Base-by-base conservation (phyloP, 2,797 vertebrate species). In the Craterocephalus amniculus region DNA sequence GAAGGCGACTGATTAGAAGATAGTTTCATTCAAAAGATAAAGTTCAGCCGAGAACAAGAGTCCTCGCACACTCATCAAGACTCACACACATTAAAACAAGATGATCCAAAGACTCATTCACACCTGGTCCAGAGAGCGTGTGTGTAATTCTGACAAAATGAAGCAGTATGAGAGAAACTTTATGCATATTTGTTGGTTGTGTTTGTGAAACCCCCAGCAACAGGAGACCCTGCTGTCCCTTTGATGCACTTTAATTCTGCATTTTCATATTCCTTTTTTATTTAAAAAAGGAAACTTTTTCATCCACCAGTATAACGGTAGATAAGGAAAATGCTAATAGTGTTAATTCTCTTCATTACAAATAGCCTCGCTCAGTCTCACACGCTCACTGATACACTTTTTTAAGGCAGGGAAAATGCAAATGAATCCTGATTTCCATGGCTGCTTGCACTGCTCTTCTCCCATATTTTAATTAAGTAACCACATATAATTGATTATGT, bases 1-100 rank as follows among this genome's bases (percentile, higher is more conserved):
- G 70, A 78, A 86, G 77, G 77, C 69, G 69, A 84, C 71, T 88
- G 78, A 85, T 85, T 83, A 45, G 26, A 79, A 67, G 57, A 70
- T 70, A 71, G 67, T 79, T 79, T 43, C 36, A 69, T 63, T 70
- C 57, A n/a, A 76, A 43, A 62, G 55, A 6, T 60, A 31, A 82
- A 80, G 65, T 81, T 71, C 49, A 43, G 61, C 63, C 58, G 63
- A 80, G 43, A 80, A 79, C 27, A 16, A 56, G 65, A 57, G 48
- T 2, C 4, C 24, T 59, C 26, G 10, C 60, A 31, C 5, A 18
- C 32, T 36, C 56, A 24, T 26, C 13, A 58, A 70, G 14, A 64
- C 26, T 66, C 20, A 38, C 18, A 52, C 8, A 27, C 51, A 16
- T 48, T 31, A 62, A 67, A 71, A 43, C 29, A 29, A 60, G 20